phyloP scores from a whole-genome alignment of 2,888 invertebrate species.

The Leptinotarsa rubiginosa region DNA sequence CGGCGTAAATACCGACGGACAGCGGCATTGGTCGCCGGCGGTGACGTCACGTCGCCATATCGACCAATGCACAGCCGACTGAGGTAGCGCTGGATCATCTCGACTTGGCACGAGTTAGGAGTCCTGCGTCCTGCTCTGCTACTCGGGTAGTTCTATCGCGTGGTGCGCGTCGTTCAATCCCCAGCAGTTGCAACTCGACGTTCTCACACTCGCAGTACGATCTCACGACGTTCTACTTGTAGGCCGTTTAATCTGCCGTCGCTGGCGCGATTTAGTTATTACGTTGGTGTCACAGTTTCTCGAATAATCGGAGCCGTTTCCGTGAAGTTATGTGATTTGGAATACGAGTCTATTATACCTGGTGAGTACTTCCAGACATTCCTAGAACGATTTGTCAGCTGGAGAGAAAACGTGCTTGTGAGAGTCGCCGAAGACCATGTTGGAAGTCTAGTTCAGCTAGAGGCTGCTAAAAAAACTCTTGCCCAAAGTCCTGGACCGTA shows the following conservation, averaged over 20 bases:
- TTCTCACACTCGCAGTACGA: constrained; percentile 21
- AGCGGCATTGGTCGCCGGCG: constrained; percentile 59
- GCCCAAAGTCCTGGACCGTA: neutral
- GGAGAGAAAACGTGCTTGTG: neutral
- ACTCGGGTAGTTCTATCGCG: constrained; percentile 61
- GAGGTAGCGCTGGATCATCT: constrained; percentile 64
- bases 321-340: constrained; percentile 42
- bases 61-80: constrained; percentile 66
- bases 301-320: constrained; percentile 9
- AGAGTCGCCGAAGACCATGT: neutral
- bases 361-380: constrained; percentile 35
- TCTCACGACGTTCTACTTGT: constrained; percentile 28
- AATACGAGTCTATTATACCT: constrained; percentile 35
- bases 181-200: constrained; percentile 30
- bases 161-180: constrained; percentile 60
- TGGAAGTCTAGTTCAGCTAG: no score
- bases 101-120: constrained; percentile 64
- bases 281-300: constrained; percentile 27
- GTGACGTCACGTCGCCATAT: constrained; percentile 63
- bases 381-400: neutral
- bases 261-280: constrained; percentile 18
- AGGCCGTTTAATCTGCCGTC: constrained; percentile 23
- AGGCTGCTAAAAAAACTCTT: neutral
- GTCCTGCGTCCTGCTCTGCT: constrained; percentile 59
- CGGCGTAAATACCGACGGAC: constrained; percentile 62